Evolutionary conservation across 2,888 invertebrate genomes (phyloP), one percentile per base, ranked within the genome.

Genomic region (Eilema sororculum): DNA sequence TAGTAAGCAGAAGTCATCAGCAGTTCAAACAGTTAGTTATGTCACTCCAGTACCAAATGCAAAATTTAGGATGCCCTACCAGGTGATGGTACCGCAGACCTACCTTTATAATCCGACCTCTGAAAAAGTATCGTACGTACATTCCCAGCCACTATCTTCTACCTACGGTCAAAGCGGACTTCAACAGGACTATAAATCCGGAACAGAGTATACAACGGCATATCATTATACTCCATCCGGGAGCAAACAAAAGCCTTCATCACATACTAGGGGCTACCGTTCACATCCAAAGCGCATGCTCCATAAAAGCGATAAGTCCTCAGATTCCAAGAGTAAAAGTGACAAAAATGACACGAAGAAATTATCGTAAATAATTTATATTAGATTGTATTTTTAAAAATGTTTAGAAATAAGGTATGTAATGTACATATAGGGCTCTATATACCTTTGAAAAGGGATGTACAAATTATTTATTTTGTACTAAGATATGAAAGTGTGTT

Each of bases 71-170:
- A 89, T 94, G 10, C 91, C 89, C 4, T 95, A 91, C 76, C 91
- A 84, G 76, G 86, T 95, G 22, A 95, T 95, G 94, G 94, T 93
- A 1, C 95, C 95, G 2, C 94, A 95, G 72, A 95, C 92, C 0
- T 87, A 89, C 52, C 84, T 95, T 0, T 86, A 84, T 62, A 89
- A 87, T 69, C 90, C 92, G 2, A 85, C 84, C 12, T 86, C 85
- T 66, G 94, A 94, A 72, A 94, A 92, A 74, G 93, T 95, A 1
- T 82, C 92, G 0, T 95, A 95, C 65, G 93, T 95, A 0, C 90
- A 93, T 80, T 94, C 95, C 0, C 93, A 92, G 57, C 89, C 93
- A 1, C 74, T 90, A 61, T 88, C 93, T 5, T 81, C 88, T 66
- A 88, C 86, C 56, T 89, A 90, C 67, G 75, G 86, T 6, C 89